phyloP scores from a whole-genome alignment of 2,113 vertebrate genomes.

The Alectura lathami region DNA sequence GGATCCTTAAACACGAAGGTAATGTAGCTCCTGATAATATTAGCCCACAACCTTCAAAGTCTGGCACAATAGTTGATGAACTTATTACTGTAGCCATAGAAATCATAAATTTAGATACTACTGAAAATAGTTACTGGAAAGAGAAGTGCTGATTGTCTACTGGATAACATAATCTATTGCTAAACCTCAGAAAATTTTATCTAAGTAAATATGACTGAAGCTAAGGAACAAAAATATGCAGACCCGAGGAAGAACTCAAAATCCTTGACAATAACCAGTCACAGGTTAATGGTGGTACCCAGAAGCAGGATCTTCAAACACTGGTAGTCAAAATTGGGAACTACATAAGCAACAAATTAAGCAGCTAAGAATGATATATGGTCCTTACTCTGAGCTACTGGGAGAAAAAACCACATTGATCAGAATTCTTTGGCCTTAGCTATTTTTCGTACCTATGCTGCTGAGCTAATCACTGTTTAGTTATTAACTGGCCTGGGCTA shows the following conservation, averaged over 20 bases:
- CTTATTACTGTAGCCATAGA: neutral
- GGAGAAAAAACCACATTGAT: neutral
- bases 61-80: neutral
- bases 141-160: neutral
- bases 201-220: accelerated
- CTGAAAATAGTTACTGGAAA: neutral
- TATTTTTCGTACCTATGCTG: neutral
- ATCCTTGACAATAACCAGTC: neutral
- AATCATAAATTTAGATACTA: neutral
- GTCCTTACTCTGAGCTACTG: neutral
- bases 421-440: neutral
- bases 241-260: neutral
- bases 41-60: neutral
- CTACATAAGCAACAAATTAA: neutral
- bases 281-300: neutral
- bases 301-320: neutral
- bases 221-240: neutral
- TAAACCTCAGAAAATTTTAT: neutral
- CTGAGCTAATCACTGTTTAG: neutral
- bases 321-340: neutral
- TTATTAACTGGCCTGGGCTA: neutral
- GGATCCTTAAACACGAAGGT: neutral
- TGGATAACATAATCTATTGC: neutral
- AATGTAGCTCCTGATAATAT: neutral
- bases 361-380: neutral